Evolutionary conservation across 2,888 invertebrate genomes (phyloP), one percentile per base, ranked within the genome.

Genomic region (Alsophila aescularia): DNA sequence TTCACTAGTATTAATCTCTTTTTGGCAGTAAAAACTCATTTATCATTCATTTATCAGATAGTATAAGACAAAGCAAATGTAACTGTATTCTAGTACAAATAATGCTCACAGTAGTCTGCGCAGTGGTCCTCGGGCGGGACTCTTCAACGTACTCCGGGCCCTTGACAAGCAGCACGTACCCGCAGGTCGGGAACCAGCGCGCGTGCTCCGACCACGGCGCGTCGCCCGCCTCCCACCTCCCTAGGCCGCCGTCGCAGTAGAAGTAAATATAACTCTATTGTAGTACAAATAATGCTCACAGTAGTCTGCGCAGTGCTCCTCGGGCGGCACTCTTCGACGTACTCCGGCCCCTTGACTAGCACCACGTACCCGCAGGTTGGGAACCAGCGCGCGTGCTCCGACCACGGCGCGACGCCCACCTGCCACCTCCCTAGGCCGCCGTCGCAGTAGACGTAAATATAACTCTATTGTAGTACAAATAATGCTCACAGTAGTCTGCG

Each of bases 161-260:
- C 78, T 97, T 97, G 41, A 96, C 94, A 49, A 97, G 92, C 52
- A 94, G 87, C 13, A 99, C 94, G 81, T 95, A 98, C 7, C 95
- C 95, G 83, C 98, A 99, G 75, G 94, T 93, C 0, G 97, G 96
- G 92, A 97, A 98, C 98, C 98, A 98, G 70, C 95, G 93, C 9
- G 97, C 98, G 87, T 99, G 99, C 78, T 98, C 98, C 48, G 94
- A 93, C 98, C 98, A 98, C 0, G 98, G 98, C 76, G 96, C 96
- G 82, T 98, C 98, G 13, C 94, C 94, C 32, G 95, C 93, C 81
- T 97, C 96, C 98, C 98, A 99, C 77, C 96, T 95, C 64, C 96
- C 93, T 41, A 99, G 90, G 0, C 98, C 98, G 36, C 98, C 98
- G 82, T n/a, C n/a, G n/a, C n/a, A n/a, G n/a, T n/a, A n/a, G n/a